These are phyloP conservation scores for Lota lota DNA, from an alignment of 2,113 vertebrate species.

Conservation along the genomic window DNA sequence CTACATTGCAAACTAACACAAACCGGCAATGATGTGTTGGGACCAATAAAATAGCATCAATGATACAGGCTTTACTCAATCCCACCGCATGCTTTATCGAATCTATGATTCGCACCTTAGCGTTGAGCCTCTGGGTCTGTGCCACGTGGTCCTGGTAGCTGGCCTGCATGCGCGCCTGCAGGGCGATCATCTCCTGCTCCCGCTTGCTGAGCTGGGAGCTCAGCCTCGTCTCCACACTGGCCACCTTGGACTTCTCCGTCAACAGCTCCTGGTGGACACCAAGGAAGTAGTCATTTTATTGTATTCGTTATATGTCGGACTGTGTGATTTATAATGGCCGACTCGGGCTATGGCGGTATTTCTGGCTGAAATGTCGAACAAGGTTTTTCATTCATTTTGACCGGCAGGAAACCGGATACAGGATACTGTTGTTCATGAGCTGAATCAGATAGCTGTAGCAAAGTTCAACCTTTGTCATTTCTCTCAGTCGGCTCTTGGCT, in stretches of 20 bases:
- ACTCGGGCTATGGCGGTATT: background rate
- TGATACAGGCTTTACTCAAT: too few species aligned
- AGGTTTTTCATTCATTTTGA: too few species aligned
- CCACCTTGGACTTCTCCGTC: conserved; percentile 81
- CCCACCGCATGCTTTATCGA: background rate
- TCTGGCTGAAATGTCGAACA: background rate
- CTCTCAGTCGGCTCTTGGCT: conserved; percentile 82
- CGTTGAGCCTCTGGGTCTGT: conserved; percentile 85
- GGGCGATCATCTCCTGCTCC: conserved; percentile 81
- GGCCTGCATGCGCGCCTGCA: conserved; percentile 91
- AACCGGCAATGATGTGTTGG: too few species aligned
- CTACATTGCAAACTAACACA: too few species aligned
- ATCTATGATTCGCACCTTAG: conserved; percentile 75
- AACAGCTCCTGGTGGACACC: conserved; percentile 78
- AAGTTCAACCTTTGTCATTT: conserved; percentile 82
- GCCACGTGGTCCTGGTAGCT: conserved; percentile 87
- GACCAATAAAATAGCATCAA: too few species aligned
- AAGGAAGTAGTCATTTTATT: background rate
- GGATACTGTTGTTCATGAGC: too few species aligned
- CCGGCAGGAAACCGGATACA: too few species aligned
- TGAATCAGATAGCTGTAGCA: too few species aligned
- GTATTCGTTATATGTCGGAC: background rate
- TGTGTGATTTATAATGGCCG: accelerated
- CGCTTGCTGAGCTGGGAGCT: conserved; percentile 83
- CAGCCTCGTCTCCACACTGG: conserved; percentile 77